These are phyloP conservation scores for Drosophila affinis DNA, from an alignment of 2,888 invertebrate genomes.

Conservation along the genomic window DNA sequence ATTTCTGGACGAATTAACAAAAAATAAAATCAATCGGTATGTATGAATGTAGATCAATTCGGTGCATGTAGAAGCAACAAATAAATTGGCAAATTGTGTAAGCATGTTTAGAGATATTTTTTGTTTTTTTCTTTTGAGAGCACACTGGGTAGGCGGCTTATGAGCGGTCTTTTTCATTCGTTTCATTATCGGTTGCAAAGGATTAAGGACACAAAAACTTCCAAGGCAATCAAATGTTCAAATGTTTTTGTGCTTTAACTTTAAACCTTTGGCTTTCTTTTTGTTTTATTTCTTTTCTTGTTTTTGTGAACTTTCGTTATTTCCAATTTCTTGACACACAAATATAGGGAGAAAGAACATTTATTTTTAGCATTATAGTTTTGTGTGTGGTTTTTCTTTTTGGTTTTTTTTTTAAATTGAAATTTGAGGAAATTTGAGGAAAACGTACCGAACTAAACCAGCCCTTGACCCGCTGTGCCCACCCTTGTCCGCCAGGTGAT, in stretches of 20 bases:
- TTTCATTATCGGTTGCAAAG: constrained; percentile 63
- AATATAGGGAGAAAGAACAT: constrained; percentile 36
- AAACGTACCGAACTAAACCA: constrained; percentile 89
- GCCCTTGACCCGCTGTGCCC: constrained; percentile 89
- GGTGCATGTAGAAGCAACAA: constrained; percentile 28
- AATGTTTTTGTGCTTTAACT: constrained; percentile 38
- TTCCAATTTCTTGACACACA: constrained; percentile 73
- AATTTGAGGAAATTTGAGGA: constrained; percentile 47
- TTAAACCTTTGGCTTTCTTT: constrained; percentile 41
- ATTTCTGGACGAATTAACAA: constrained; percentile 15
- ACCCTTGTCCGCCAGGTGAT: constrained; percentile 86
- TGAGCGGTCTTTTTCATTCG: constrained; percentile 83
- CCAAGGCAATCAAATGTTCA: constrained; percentile 52
- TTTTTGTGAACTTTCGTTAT: constrained; percentile 37
- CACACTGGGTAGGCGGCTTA: constrained; percentile 84
- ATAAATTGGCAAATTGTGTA: constrained; percentile 58
- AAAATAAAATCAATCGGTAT: background rate
- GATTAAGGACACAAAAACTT: constrained; percentile 60
- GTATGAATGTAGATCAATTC: background rate
- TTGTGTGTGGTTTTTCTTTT: constrained; percentile 39
- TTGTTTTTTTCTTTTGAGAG: constrained; percentile 66
- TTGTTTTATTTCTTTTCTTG: constrained; percentile 43
- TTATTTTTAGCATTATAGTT: constrained; percentile 45
- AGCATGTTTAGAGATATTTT: constrained; percentile 25
- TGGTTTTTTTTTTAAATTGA: constrained; percentile 49